Percentiles rank a stretch among this genome's conserved stretches.
phyloP scores from a whole-genome alignment of 2,113 vertebrate species.

The Mellivora capensis region DNA sequence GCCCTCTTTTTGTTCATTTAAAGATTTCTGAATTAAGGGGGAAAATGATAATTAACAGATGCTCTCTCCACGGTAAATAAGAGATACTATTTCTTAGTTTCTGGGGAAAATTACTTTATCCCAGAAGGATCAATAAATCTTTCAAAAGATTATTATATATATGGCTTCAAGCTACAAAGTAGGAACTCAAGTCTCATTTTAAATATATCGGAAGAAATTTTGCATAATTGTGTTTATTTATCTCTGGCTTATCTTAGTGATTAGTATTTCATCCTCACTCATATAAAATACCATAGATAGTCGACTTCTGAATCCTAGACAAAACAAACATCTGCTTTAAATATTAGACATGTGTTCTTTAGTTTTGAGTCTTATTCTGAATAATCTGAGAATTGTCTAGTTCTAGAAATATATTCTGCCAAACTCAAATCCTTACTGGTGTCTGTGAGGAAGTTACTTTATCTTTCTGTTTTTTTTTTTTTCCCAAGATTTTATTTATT shows the following conservation, averaged over 20 bases:
- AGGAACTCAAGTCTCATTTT: constrained; percentile 25
- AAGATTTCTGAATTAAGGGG: background rate
- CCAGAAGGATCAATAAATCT: constrained; percentile 17
- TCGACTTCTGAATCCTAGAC: background rate
- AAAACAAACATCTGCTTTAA: background rate
- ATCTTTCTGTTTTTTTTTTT: background rate
- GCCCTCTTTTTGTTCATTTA: background rate
- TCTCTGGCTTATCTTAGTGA: background rate
- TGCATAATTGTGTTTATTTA: constrained; percentile 29
- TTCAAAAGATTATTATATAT: constrained; percentile 34
- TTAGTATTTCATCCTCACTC: background rate
- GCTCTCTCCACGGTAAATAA: background rate
- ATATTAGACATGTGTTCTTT: background rate
- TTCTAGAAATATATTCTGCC: background rate
- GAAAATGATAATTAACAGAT: constrained; percentile 18
- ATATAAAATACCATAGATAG: background rate
- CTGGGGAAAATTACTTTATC: background rate
- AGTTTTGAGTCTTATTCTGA: background rate
- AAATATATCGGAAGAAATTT: constrained; percentile 11
- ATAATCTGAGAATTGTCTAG: constrained; percentile 3
- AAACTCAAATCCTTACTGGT: background rate
- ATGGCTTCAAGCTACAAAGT: background rate
- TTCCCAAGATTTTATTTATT: no score
- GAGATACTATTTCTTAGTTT: background rate
- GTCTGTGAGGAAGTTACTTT: background rate